Conservation (phyloP, 2,797 vertebrate species). For the Mormyrus hasselquistii region DNA sequence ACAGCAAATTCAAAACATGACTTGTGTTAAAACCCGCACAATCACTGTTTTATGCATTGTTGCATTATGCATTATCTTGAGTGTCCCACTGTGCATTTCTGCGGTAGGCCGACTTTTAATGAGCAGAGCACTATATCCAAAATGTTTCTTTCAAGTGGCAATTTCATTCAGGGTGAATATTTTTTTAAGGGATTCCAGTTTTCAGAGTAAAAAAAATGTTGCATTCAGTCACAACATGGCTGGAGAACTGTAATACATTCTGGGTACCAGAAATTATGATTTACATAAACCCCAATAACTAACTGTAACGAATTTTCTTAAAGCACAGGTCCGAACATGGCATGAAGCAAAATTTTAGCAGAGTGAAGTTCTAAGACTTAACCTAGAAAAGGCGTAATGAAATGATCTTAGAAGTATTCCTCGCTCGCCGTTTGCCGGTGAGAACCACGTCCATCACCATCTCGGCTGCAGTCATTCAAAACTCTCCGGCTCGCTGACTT, state of each 20-base stretch:
- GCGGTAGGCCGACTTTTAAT: not conserved
- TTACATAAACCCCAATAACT: not conserved
- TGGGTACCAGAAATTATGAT: not conserved
- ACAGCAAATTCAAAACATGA: not conserved
- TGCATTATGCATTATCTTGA: conserved; percentile 3
- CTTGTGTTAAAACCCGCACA: not conserved
- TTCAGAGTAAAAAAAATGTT: not conserved
- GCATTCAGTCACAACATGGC: not conserved
- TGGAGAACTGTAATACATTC: not conserved
- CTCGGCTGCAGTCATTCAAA: conserved; percentile 40
- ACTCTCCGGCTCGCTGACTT: conserved; percentile 42
- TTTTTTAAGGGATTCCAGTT: conserved; percentile 6
- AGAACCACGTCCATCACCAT: conserved; percentile 34
- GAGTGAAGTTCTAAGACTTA: not conserved
- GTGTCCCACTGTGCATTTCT: not conserved
- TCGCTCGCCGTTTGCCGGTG: not conserved
- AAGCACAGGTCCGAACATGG: not conserved
- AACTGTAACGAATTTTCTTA: not conserved
- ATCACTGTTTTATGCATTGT: not conserved
- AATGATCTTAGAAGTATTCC: not conserved
- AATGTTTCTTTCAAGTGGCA: conserved; percentile 2
- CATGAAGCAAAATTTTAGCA: not conserved
- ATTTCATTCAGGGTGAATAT: not conserved
- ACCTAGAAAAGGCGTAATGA: not conserved
- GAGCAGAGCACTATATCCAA: not conserved